A percentile compares a stretch with the other conserved stretches of the same genome.
These are phyloP conservation scores for Dipodomys ordii DNA, from an alignment of 2,113 vertebrate genomes.

Conservation along the genomic window DNA sequence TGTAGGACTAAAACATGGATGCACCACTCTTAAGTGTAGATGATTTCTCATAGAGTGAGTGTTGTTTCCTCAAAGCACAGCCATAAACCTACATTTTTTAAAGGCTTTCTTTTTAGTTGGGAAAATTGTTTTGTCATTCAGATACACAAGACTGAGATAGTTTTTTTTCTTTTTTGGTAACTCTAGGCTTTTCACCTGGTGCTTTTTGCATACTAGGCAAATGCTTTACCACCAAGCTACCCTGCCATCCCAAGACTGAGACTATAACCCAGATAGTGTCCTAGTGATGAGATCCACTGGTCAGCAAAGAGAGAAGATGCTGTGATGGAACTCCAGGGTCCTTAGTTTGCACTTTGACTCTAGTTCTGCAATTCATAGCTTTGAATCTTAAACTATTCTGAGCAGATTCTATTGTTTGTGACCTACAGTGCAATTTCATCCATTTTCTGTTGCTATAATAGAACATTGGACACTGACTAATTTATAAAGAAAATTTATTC, in stretches of 20 bases:
- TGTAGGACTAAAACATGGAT: neutral
- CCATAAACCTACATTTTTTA: neutral
- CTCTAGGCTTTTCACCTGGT: neutral
- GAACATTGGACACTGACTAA: neutral
- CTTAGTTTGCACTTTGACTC: neutral
- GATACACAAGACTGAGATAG: neutral
- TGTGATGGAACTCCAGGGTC: neutral
- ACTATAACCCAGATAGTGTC: neutral
- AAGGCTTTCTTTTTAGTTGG: neutral
- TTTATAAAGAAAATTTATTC: neutral
- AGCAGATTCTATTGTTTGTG: constrained; percentile 24
- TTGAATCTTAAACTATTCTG: neutral
- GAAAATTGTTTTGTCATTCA: neutral
- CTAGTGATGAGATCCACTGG: neutral
- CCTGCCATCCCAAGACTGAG: neutral
- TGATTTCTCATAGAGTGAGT: neutral
- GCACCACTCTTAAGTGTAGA: neutral
- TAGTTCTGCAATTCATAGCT: neutral
- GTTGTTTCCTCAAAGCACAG: neutral
- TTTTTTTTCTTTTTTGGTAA: neutral
- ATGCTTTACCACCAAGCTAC: neutral
- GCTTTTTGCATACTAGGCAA: neutral
- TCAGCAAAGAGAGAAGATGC: fast-evolving
- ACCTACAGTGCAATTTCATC: neutral
- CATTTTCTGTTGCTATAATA: neutral